These are phyloP conservation scores for Tetropium fuscum DNA, from an alignment of 2,888 invertebrate genomes.

Conservation along the genomic window DNA sequence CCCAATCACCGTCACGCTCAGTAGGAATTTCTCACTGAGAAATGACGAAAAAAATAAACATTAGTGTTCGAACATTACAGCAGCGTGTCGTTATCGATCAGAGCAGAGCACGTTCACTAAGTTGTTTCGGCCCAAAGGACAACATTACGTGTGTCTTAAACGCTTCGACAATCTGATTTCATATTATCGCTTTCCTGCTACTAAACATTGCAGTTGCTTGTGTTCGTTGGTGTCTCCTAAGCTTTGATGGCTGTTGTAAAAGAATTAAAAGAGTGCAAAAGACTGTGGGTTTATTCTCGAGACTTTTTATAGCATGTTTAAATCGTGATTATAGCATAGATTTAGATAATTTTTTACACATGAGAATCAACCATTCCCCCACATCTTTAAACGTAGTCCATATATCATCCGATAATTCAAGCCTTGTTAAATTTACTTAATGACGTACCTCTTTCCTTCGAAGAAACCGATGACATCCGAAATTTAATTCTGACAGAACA, in stretches of 20 bases:
- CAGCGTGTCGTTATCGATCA: slow-evolving; percentile 19
- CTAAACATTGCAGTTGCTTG: slow-evolving; percentile 10
- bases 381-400: no score
- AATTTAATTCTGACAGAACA: no score
- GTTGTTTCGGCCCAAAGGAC: slow-evolving; percentile 40
- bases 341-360: no score
- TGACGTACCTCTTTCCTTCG: no score
- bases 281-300: background rate
- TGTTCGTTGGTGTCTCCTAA: slow-evolving; percentile 3
- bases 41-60: slow-evolving; percentile 20
- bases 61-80: slow-evolving; percentile 16
- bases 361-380: no score
- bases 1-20: slow-evolving; percentile 40
- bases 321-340: no score
- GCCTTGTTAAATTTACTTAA: no score
- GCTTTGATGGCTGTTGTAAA: background rate
- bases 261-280: slow-evolving; percentile 3
- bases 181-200: slow-evolving; percentile 21
- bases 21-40: slow-evolving; percentile 31
- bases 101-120: slow-evolving; percentile 35
- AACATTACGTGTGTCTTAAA: slow-evolving; percentile 41
- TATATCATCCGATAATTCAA: no score
- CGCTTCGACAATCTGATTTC: slow-evolving; percentile 40
- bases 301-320: no score
- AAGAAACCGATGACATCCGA: no score